Base-by-base conservation (phyloP, 2,888 invertebrate species). In the Ecdyonurus torrentis region DNA sequence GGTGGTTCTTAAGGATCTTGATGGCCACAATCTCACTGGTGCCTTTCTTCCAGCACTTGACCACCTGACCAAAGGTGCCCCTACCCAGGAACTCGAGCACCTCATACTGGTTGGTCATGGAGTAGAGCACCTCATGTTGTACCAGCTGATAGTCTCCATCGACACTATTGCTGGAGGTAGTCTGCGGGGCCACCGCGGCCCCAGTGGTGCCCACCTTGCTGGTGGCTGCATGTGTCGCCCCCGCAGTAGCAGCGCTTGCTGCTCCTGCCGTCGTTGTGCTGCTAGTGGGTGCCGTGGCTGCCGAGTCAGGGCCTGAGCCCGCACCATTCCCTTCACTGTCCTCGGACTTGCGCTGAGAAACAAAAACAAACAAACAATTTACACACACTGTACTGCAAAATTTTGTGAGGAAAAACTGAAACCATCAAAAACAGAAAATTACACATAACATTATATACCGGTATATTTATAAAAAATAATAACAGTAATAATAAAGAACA, bases 11-110 rank as follows among this genome's bases (percentile, higher is more conserved):
- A 66, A 99, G 82, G 75, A 99, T 99, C 82, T 99, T 99, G 77
- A 99, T 99, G 74, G 99, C 99, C 72, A 99, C 98, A 74, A 99
- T 98, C 79, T 99, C 98, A 76, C 96, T 99, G 71, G 99, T 99
- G 76, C 98, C 98, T 76, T 98, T 97, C 79, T 99, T 99, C 98
- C 99, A 99, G 79, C 99, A 99, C 81, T 99, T 99, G 74, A 99
- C 99, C 74, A 99, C 99, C 77, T 87, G 85, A 68, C 98, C 98
- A 79, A 99, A 99, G 69, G 98, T 99, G 72, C 99, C 99, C 70
- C 99, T 88, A 70, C 99, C 99, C 73, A 99, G 85, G 80, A 99
- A 99, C 81, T 99, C 98, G 76, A 98, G 81, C 73, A 98, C 98
- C 83, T 96, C 85, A 77, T 87, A 97, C 80, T 95, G 90, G 72